phyloP scores from a whole-genome alignment of 2,797 vertebrate species.

The Myiotriccus ornatus region DNA sequence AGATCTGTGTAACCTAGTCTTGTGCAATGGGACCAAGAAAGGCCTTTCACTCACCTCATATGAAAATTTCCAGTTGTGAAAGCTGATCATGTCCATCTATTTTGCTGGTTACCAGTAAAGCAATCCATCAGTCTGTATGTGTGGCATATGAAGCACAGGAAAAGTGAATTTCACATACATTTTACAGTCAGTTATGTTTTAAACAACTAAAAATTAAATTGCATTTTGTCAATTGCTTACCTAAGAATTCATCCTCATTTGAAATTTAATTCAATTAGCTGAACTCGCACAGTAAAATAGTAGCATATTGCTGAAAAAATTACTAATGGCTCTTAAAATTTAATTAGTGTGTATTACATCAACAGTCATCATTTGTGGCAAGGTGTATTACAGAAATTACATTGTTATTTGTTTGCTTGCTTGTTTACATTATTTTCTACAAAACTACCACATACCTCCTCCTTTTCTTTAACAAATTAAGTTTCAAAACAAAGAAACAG shows the following conservation, averaged over 20 bases:
- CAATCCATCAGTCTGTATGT: slow-evolving; percentile 23
- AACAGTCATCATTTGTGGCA: neutral
- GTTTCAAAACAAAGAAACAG: neutral
- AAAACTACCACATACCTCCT: neutral
- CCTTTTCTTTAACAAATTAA: neutral
- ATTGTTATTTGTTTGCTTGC: neutral
- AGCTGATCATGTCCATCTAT: slow-evolving; percentile 8
- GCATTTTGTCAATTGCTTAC: slow-evolving; percentile 23
- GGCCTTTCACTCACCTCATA: neutral
- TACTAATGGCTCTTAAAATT: slow-evolving; percentile 38
- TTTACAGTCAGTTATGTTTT: slow-evolving; percentile 21
- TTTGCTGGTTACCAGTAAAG: slow-evolving; percentile 25
- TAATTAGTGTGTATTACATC: slow-evolving; percentile 23
- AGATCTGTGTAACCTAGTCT: neutral
- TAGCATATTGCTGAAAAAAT: slow-evolving; percentile 22
- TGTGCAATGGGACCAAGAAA: neutral
- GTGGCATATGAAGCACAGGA: slow-evolving; percentile 15
- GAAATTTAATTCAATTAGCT: slow-evolving; percentile 30
- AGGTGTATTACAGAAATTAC: neutral
- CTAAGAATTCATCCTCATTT: slow-evolving; percentile 17
- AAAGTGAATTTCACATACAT: slow-evolving; percentile 32
- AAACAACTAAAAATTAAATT: slow-evolving; percentile 47
- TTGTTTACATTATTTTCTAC: neutral
- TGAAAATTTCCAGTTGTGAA: neutral
- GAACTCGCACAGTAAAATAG: slow-evolving; percentile 13